A percentile compares a stretch with the other conserved stretches of the same genome.
Conservation (phyloP, 2,797 vertebrate genomes). For the Chanos chanos region DNA sequence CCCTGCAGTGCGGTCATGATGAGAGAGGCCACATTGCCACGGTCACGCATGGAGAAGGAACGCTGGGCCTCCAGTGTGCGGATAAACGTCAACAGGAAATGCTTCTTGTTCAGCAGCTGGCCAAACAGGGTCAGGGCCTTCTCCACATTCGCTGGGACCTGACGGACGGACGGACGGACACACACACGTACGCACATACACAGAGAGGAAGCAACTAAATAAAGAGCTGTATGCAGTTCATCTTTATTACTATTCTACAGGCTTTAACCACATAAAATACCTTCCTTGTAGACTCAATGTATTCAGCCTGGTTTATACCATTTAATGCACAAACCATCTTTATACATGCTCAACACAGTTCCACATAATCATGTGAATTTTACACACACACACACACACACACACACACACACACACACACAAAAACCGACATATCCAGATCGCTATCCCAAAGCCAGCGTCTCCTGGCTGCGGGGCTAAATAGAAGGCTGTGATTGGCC, state of each 20-base stretch:
- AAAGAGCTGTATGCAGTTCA: too few species aligned
- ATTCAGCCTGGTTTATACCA: too few species aligned
- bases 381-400: not conserved
- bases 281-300: too few species aligned
- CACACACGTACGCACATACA: too few species aligned
- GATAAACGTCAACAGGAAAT: conserved; percentile 96
- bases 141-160: conserved; percentile 96
- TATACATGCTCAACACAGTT: too few species aligned
- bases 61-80: conserved; percentile 93
- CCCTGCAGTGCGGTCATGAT: conserved; percentile 98
- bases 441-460: conserved; percentile 6
- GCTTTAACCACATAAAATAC: too few species aligned
- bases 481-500: conserved; percentile 52
- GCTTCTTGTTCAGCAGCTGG: conserved; percentile 95
- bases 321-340: too few species aligned
- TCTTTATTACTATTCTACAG: too few species aligned
- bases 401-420: not conserved
- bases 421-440: not conserved
- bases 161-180: conserved; percentile 8
- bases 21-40: conserved; percentile 94
- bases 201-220: too few species aligned
- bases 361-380: too few species aligned
- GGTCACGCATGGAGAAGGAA: conserved; percentile 97
- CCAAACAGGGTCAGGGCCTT: conserved; percentile 93
- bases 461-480: conserved; percentile 38